A percentile compares a stretch with the other conserved stretches of the same genome.
Conservation (phyloP, 2,888 invertebrate genomes). For the Podotricha telesiphe region DNA sequence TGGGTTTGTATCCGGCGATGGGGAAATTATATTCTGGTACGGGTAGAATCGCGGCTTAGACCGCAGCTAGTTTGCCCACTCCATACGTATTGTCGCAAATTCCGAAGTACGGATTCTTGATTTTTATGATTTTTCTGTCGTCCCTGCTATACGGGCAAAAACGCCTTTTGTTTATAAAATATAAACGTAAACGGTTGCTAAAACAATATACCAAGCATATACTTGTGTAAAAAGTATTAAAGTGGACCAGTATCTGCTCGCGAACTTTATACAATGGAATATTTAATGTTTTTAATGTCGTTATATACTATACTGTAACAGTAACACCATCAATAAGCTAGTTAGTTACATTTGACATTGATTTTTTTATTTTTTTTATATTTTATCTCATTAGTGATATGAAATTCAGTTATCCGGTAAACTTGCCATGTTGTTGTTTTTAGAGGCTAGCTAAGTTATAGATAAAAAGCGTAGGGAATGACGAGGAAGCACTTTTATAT, state of each 20-base stretch:
- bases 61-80: too few relatives aligned
- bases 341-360: slow-evolving; percentile 38
- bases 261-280: slow-evolving; percentile 14
- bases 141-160: too few relatives aligned
- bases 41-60: too few relatives aligned
- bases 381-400: slow-evolving; percentile 43
- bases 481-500: neutral
- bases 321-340: slow-evolving; percentile 31
- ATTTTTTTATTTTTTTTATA: slow-evolving; percentile 46
- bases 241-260: slow-evolving; percentile 13
- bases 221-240: too few relatives aligned
- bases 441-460: slow-evolving; percentile 4
- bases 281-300: slow-evolving; percentile 10
- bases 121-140: too few relatives aligned
- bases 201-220: too few relatives aligned
- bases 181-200: too few relatives aligned
- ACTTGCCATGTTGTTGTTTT: slow-evolving; percentile 47
- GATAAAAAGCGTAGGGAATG: neutral
- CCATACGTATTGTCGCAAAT: too few relatives aligned
- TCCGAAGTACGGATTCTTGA: too few relatives aligned
- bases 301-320: slow-evolving; percentile 26
- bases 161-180: too few relatives aligned
- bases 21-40: too few relatives aligned
- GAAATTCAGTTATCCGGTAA: slow-evolving; percentile 47
- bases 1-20: too few relatives aligned